Evolutionary conservation across 2,888 invertebrate species (phyloP).

Genomic region (Drosophila testacea): DNA sequence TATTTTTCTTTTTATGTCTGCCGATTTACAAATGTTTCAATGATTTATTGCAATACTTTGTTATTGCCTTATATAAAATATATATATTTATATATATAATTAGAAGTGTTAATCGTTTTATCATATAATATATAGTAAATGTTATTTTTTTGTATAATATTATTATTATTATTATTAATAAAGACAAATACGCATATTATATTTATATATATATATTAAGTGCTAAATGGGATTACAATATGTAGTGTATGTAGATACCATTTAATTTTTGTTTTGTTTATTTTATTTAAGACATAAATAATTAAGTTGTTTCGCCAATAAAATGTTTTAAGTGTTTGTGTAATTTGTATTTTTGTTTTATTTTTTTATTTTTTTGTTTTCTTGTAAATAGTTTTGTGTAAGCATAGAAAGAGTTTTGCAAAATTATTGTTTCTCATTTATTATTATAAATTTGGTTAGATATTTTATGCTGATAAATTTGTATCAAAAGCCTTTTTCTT

Average conservation of each 20-base stretch:
- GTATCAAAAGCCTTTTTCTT: conserved; percentile 43
- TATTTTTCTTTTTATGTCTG: conserved; percentile 80
- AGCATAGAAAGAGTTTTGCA: conserved; percentile 68
- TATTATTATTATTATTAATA: conserved; percentile 79
- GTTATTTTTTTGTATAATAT: conserved; percentile 44
- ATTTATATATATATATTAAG: conserved; percentile 52
- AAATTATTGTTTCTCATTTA: conserved; percentile 67
- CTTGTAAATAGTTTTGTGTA: conserved; percentile 63
- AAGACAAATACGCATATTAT: conserved; percentile 78
- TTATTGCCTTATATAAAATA: conserved; percentile 66
- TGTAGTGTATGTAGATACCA: conserved; percentile 47
- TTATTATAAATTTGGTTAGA: conserved; percentile 31
- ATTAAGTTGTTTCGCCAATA: conserved; percentile 74
- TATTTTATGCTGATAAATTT: conserved; percentile 41
- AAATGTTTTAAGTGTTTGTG: conserved; percentile 60
- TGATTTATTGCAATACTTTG: conserved; percentile 31
- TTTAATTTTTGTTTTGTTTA: conserved; percentile 37
- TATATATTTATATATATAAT: conserved; percentile 52
- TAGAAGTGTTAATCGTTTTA: conserved; percentile 70
- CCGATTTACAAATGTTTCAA: conserved; percentile 60
- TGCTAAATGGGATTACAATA: conserved; percentile 73
- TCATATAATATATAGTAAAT: conserved; percentile 73
- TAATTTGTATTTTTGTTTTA: conserved; percentile 30
- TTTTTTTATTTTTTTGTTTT: conserved; percentile 32
- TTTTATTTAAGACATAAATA: conserved; percentile 55